Conservation (phyloP, 2,797 vertebrate genomes). For the Synanceia verrucosa region DNA sequence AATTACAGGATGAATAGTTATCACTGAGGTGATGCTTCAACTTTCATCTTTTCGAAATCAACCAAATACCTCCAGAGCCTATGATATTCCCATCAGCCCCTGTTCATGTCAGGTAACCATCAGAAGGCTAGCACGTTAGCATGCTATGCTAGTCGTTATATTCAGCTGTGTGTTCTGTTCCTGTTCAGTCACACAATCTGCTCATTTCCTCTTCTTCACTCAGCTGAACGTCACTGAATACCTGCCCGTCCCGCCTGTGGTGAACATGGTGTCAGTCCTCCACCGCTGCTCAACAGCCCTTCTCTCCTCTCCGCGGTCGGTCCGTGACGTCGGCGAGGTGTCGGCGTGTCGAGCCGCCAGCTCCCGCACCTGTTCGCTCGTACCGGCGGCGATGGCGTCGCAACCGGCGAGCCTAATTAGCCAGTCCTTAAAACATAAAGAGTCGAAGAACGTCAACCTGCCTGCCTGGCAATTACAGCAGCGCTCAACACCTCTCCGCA, state of each 20-base stretch:
- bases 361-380: constrained; percentile 71
- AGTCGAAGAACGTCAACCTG: constrained; percentile 75
- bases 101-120: too few relatives aligned
- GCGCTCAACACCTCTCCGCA: constrained; percentile 76
- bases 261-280: constrained; percentile 32
- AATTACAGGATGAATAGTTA: too few relatives aligned
- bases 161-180: constrained; percentile 45
- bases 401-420: constrained; percentile 79
- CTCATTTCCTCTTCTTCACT: constrained; percentile 53
- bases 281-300: constrained; percentile 34
- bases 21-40: too few relatives aligned
- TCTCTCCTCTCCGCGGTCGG: constrained; percentile 45
- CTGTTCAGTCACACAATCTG: constrained; percentile 30
- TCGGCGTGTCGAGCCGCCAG: constrained; percentile 21
- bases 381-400: constrained; percentile 20
- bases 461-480: constrained; percentile 79
- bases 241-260: neutral
- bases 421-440: constrained; percentile 82
- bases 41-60: too few relatives aligned
- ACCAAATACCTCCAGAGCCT: too few relatives aligned
- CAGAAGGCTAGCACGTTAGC: constrained; percentile 2
- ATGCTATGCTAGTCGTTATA: constrained; percentile 30
- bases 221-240: constrained; percentile 34
- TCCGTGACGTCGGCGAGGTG: constrained; percentile 51
- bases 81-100: neutral